Conservation (phyloP, 1,140 invertebrate species). For the Scylla paramamosain region DNA sequence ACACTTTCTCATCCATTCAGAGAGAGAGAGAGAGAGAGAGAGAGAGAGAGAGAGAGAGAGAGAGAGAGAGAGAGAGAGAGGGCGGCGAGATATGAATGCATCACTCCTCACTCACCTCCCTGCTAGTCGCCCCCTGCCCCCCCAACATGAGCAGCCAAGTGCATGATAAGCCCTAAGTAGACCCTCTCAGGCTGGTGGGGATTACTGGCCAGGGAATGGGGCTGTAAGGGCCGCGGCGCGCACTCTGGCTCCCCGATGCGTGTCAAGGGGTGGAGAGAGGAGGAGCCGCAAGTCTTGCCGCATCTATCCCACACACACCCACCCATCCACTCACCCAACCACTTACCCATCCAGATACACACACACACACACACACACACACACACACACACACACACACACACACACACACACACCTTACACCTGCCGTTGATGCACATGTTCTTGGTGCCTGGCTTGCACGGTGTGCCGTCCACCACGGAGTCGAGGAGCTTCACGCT, state of each 20-base stretch:
- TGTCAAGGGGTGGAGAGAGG: neutral
- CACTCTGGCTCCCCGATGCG: neutral
- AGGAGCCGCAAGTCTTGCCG: no score
- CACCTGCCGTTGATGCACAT: constrained; percentile 91
- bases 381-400: constrained; percentile 53
- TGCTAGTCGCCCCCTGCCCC: neutral
- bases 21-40: no score
- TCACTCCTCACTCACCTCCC: neutral
- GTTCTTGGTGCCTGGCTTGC: constrained; percentile 87
- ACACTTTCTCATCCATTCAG: no score
- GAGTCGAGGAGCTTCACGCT: constrained; percentile 87
- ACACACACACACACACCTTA: constrained; percentile 80
- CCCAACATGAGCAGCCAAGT: neutral
- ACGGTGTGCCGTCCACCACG: constrained; percentile 89
- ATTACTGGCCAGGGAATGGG: neutral
- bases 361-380: constrained; percentile 30
- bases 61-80: neutral
- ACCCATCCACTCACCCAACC: no score
- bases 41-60: no score
- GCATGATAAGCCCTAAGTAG: constrained; percentile 28
- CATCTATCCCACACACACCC: no score
- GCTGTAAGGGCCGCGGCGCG: neutral
- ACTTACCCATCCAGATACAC: neutral
- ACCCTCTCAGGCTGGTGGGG: neutral
- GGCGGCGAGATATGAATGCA: neutral